Evolutionary conservation across 2,113 vertebrate species (phyloP), one percentile per base, ranked within the genome.

Genomic region (Empidonax alnorum): DNA sequence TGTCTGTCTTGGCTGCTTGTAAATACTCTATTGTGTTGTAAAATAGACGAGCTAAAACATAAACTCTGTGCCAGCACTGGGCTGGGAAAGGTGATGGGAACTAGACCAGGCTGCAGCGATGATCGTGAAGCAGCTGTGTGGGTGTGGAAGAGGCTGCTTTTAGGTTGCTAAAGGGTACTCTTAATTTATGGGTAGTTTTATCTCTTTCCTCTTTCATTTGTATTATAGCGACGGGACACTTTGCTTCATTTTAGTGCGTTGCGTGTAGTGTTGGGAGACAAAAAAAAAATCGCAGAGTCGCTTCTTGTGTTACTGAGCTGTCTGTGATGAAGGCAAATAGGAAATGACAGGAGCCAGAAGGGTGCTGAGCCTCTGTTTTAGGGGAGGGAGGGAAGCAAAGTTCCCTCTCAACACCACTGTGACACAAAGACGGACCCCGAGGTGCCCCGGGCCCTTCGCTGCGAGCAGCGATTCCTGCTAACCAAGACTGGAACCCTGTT

Each of bases 1-100:
- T 14, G 55, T 47, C 91, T 59, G 3, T 50, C 80, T n/a, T 50
- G 84, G 91, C 84, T 77, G 93, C 93, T 95, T 95, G 93, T 93
- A 94, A 93, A 96, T 96, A 90, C 83, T 94, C 82, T 17, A 4
- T 89, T 55, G 75, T 96, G 74, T 93, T 90, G 93, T 94, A 74
- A 84, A 88, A 44, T 86, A 92, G 87, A 92, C 91, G 93, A 94
- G 82, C 84, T 87, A 10, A 61, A 44, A 52, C 37, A 4, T 69
- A 21, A 91, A 55, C 50, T 84, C 42, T 37, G 91, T 83, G 96
- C 90, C 92, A 89, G 90, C 88, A 22, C 77, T 25, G 87, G 50
- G 33, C 44, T 61, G 86, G 89, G 90, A 47, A 58, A 12, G 44
- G 76, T n/a, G 87, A 20, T 24, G 8, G 82, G 94, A 90, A 81